phyloP scores from a whole-genome alignment of 2,888 invertebrate species.

The Pantelozetes paolii region DNA sequence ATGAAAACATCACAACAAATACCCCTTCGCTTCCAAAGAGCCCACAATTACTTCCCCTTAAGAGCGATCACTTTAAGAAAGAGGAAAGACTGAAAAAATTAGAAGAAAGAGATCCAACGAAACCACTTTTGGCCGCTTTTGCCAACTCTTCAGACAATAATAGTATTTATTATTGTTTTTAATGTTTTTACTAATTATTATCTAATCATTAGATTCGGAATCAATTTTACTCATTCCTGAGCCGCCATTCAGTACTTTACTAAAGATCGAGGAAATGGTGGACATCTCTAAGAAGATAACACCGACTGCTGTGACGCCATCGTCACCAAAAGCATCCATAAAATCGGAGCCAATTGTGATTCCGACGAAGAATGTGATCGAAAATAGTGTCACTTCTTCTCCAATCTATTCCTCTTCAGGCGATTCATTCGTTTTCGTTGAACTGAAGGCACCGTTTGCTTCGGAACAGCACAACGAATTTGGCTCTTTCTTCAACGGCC shows the following conservation, averaged over 20 bases:
- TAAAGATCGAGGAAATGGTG: neutral
- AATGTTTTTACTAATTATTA: neutral
- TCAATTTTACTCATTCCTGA: slow-evolving; percentile 5
- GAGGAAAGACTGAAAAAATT: slow-evolving; percentile 6
- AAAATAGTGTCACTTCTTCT: slow-evolving; percentile 8
- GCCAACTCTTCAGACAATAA: slow-evolving; percentile 30
- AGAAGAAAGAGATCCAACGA: slow-evolving; percentile 13
- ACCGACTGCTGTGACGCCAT: neutral
- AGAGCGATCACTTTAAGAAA: slow-evolving; percentile 41
- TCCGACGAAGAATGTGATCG: slow-evolving; percentile 6
- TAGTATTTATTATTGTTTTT: neutral
- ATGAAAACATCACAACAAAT: neutral
- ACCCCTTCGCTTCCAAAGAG: slow-evolving; percentile 17
- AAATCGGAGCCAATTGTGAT: slow-evolving; percentile 37
- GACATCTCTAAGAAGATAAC: slow-evolving; percentile 17
- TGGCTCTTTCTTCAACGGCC: slow-evolving; percentile 41
- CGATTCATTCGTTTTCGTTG: slow-evolving; percentile 44
- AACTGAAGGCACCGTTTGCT: slow-evolving; percentile 43
- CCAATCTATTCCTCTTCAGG: slow-evolving; percentile 40
- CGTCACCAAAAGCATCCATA: neutral
- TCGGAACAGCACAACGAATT: slow-evolving; percentile 40
- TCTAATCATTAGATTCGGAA: neutral
- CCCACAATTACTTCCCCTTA: slow-evolving; percentile 38
- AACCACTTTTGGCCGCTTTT: slow-evolving; percentile 42
- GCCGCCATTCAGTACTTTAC: slow-evolving; percentile 27